Base-by-base conservation (phyloP, 2,113 vertebrate genomes). In the Dicerorhinus sumatrensis region DNA sequence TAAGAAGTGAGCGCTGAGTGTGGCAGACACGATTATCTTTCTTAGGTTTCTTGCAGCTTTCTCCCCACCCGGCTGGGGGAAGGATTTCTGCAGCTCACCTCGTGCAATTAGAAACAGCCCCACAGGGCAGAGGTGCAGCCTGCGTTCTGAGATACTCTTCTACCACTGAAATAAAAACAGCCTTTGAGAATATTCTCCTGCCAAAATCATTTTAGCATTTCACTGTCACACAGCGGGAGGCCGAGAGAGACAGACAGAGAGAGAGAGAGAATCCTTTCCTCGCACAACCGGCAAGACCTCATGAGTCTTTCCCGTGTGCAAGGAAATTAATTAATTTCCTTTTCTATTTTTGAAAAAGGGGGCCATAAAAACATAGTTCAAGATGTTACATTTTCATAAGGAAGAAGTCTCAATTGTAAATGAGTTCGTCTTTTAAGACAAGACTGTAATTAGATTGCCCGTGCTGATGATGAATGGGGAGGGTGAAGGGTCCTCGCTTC, bases 241-340 rank as follows among this genome's bases (percentile, higher is more conserved):
- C 48, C 39, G 16, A 48, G 96, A 70, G 76, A 67, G 69, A 51
- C 80, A 36, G 36, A 62, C 60, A 72, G 67, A 48, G 69, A 18
- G 89, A 18, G 92, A 27, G 39, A 70, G 46, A 67, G 63, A 29
- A 97, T 92, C 65, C 7, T 69, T 89, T 29, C 86, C 77, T 58
- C 54, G 29, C 65, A 97, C 96, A 4, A 21, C 94, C 46, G 56
- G 8, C 5, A 96, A 98, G 98, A 80, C 97, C 97, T 98, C 96
- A 63, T 92, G 96, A 98, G 98, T 91, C 85, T 98, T 98, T 97
- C 97, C 98, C 97, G 84, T 60, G 97, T 98, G 98, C 90, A 72
- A 98, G 97, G 93, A 98, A 99, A 99, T 98, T 98, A 99, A 99
- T 99, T 99, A 98, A 98, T 99, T 98, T 99, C 95, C 91, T 98